Base-by-base conservation (phyloP, 2,797 vertebrate species). In the Antennarius maculatus region DNA sequence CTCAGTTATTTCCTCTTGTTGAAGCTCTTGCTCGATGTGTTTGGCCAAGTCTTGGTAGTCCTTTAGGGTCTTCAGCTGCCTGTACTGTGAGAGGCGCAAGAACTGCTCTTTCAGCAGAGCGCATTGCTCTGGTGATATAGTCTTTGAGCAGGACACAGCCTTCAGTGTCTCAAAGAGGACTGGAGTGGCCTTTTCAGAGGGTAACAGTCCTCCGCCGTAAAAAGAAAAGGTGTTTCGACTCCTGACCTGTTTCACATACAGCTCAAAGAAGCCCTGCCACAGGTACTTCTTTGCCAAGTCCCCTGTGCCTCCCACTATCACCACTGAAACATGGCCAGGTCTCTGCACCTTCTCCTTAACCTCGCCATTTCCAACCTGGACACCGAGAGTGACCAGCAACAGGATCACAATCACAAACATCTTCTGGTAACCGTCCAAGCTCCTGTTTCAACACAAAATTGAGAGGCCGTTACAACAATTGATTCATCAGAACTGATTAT, bases 211-310 rank as follows among this genome's bases (percentile, higher is more conserved):
- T 0, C 94, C 94, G 5, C 95, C 96, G 0, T 97, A 94, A 85
- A 99, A 99, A 0, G 95, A 95, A 49, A 99, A 98, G 62, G 86
- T 95, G 91, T 95, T 90, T 28, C 95, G 94, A 0, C 91, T 89
- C 57, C 81, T 92, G 9, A 91, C 93, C 71, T 97, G 94, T 16
- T 94, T 94, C 1, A 89, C 58, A 61, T 98, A 99, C 3, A 97
- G 93, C 50, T 96, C 92, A 84, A 99, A 99, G 0, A 99, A 92
- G 1, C 96, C 96, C 72, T 96, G 96, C 98, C 98, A 99, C 29
- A 99, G 77, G 80, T 99, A 99, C 71, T 99, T 99, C 80, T 86
- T 95, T 6, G 98, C 97, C 84, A 99, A 73, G 83, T 99, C 97
- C 0, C 98, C 97, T 0, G 96, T 98, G 34, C 94, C 95, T 57